Base-by-base conservation (phyloP, 2,888 invertebrate species). In the Hypomecis atomaria region DNA sequence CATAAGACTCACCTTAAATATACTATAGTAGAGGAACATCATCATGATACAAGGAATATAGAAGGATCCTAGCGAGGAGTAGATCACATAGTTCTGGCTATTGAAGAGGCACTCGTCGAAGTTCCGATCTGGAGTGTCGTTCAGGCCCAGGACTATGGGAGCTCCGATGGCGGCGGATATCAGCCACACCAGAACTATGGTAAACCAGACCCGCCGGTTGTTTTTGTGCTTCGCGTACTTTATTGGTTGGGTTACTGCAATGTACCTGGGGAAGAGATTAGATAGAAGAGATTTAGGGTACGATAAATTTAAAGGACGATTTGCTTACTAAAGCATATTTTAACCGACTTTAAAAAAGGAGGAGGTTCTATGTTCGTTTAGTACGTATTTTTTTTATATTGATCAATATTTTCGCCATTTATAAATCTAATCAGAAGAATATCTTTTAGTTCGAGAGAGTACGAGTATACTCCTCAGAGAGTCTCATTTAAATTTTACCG, bases 141-240 rank as follows among this genome's bases (percentile, higher is more conserved):
- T 99, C 78, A 99, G 95, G 43, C 99, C 99, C 74, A 99, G 94
- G 55, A 99, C 97, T 75, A 99, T 98, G 52, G 99, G 99, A 13
- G 98, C 96, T 43, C 99, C 99, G 75, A 99, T 99, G 67, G 98
- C 97, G 0, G 97, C 96, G 0, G 92, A 92, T 86, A 99, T 97
- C 75, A 97, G 95, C 99, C 99, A 99, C 57, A 99, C 99, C 70
- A 99, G 93, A 45, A 96, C 96, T 81, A 99, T 98, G 77, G 99
- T 99, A 86, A 98, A 92, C 95, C 97, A 97, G 50, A 99, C 98
- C 67, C 99, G 95, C 59, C 96, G 94, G 92, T 97, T 98, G 94
- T 98, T 99, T 94, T 98, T 98, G 94, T 99, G 99, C 85, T 98
- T 98, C 65, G 99, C 98, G 93, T 99, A 99, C 90, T 99, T 98